A percentile compares a stretch with the other conserved stretches of the same genome.
phyloP scores from a whole-genome alignment of 53 echinoderm and acorn worm genomes.

The Astropecten irregularis region DNA sequence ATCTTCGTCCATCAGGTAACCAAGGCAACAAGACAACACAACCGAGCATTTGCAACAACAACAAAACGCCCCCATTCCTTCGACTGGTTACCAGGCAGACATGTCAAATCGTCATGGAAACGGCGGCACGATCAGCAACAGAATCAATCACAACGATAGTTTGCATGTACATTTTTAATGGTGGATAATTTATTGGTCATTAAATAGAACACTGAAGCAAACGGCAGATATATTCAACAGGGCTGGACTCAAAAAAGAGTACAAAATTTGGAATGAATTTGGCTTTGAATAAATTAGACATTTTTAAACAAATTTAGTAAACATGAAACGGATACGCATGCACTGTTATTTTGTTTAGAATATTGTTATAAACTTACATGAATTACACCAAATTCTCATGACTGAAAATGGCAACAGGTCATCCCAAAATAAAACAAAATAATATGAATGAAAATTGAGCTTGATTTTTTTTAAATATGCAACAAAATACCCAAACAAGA shows the following conservation, averaged over 20 bases:
- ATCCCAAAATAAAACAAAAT: no score
- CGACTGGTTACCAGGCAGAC: no score
- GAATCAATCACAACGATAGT: neutral
- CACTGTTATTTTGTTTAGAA: no score
- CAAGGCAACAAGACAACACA: constrained; percentile 26
- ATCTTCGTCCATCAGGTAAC: no score
- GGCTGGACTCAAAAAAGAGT: constrained; percentile 1
- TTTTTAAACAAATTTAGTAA: constrained; percentile 23
- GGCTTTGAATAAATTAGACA: constrained; percentile 23
- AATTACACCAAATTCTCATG: no score
- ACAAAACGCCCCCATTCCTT: neutral
- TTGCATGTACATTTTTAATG: neutral
- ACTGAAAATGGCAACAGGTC: no score
- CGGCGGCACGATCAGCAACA: constrained; percentile 1
- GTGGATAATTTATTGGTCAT: constrained; percentile 23
- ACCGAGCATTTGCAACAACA: neutral
- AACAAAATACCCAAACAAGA: no score
- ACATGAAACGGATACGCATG: no score
- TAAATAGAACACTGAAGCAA: neutral
- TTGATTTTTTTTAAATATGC: no score
- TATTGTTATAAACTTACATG: no score
- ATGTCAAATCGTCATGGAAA: neutral
- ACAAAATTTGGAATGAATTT: constrained; percentile 54
- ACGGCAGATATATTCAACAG: no score
- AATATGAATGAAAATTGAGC: no score